Conservation (phyloP, 2,797 vertebrate genomes). For the Falco concolor region DNA sequence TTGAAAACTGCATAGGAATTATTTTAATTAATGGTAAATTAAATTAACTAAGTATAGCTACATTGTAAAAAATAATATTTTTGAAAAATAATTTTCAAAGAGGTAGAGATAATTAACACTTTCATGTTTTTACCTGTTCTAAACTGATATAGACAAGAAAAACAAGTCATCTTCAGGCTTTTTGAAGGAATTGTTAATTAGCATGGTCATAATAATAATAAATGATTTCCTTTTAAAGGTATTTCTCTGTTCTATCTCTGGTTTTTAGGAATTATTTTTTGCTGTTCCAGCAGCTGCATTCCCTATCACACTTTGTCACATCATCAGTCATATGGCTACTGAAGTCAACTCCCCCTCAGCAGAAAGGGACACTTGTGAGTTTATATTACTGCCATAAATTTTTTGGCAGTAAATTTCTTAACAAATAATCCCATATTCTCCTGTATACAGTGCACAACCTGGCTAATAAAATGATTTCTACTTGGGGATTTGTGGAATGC, state of each 20-base stretch:
- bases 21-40: not conserved
- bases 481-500: conserved; percentile 74
- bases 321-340: conserved; percentile 79
- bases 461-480: conserved; percentile 74
- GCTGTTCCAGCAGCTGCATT: conserved; percentile 76
- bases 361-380: conserved; percentile 75
- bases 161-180: not conserved
- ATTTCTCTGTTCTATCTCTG: conserved; percentile 63
- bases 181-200: conserved; percentile 4
- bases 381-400: conserved; percentile 83
- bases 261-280: conserved; percentile 58
- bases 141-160: not conserved
- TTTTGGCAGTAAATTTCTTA: conserved; percentile 75
- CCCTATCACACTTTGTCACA: conserved; percentile 74
- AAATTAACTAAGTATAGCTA: not conserved
- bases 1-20: not conserved
- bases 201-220: not conserved
- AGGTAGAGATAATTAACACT: not conserved
- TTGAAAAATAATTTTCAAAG: not conserved
- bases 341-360: conserved; percentile 70
- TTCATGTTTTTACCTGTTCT: not conserved
- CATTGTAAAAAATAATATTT: not conserved
- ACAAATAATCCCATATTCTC: conserved; percentile 77
- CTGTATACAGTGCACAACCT: conserved; percentile 70
- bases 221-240: conserved; percentile 34